phyloP scores from a whole-genome alignment of 2,888 invertebrate genomes.

The Melanchra persicariae region DNA sequence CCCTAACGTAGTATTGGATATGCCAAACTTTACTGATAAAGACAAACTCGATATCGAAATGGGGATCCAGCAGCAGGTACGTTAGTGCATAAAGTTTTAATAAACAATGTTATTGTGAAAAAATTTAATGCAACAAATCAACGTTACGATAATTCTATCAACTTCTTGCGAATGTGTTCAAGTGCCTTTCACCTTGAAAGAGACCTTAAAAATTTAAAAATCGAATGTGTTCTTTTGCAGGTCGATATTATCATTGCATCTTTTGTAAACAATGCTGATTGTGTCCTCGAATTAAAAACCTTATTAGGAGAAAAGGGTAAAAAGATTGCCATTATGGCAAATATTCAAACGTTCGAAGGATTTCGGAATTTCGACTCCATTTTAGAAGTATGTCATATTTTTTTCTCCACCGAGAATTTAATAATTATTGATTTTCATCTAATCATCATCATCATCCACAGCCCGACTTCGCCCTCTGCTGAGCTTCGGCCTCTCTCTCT shows the following conservation, averaged over 20 bases:
- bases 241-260: slow-evolving; percentile 83
- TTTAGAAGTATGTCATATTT: slow-evolving; percentile 71
- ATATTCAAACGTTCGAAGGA: slow-evolving; percentile 83
- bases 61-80: slow-evolving; percentile 80
- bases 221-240: slow-evolving; percentile 63
- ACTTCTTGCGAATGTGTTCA: too few relatives aligned
- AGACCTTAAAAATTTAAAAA: too few relatives aligned
- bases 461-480: too few relatives aligned
- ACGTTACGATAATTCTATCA: too few relatives aligned
- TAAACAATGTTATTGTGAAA: too few relatives aligned
- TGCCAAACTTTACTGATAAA: slow-evolving; percentile 83
- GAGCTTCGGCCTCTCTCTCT: too few relatives aligned
- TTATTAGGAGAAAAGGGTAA: slow-evolving; percentile 84
- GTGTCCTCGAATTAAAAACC: slow-evolving; percentile 76
- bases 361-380: slow-evolving; percentile 82
- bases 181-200: too few relatives aligned
- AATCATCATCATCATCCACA: too few relatives aligned
- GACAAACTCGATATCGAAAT: slow-evolving; percentile 82
- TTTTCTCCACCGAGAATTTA: not conserved
- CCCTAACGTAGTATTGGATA: slow-evolving; percentile 81
- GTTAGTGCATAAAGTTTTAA: not conserved
- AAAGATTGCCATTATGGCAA: slow-evolving; percentile 82
- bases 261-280: slow-evolving; percentile 73
- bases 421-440: too few relatives aligned
- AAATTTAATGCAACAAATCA: too few relatives aligned